Evolutionary conservation across 1,140 invertebrate species (phyloP).

Genomic region (Zaprionus taronus): DNA sequence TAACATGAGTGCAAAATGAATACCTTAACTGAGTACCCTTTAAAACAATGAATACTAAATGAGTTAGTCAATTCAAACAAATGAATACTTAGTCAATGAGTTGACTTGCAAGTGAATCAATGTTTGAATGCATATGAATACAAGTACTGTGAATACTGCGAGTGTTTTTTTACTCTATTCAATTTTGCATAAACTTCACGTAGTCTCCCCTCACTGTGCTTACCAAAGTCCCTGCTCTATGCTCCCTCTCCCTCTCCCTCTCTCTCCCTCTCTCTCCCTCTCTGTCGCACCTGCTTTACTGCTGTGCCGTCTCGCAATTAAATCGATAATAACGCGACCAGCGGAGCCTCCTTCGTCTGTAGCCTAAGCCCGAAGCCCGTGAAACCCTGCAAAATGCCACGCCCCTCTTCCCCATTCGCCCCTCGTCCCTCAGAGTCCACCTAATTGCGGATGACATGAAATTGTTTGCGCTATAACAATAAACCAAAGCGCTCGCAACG

Average conservation of each 20-base stretch:
- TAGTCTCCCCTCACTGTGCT: neutral
- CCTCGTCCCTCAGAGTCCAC: constrained; percentile 53
- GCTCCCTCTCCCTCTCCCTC: neutral
- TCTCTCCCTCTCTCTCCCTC: neutral
- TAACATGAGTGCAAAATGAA: neutral
- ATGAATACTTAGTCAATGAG: neutral
- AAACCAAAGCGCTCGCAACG: constrained; percentile 55
- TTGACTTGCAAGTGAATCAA: constrained; percentile 12
- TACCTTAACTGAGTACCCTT: neutral
- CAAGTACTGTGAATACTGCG: neutral
- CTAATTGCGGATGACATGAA: constrained; percentile 82
- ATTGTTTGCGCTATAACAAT: constrained; percentile 80
- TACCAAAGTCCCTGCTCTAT: neutral
- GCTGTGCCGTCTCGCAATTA: constrained; percentile 39
- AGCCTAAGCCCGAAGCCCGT: constrained; percentile 32
- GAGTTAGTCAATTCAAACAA: too few species aligned
- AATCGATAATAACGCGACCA: constrained; percentile 49
- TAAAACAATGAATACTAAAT: too few species aligned
- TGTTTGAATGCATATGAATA: neutral
- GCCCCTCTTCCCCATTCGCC: neutral
- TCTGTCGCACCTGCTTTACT: constrained; percentile 2
- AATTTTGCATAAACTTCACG: constrained; percentile 15
- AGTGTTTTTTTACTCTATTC: neutral
- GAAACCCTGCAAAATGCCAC: constrained; percentile 4
- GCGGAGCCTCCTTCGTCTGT: constrained; percentile 16